Conservation (phyloP, 2,797 vertebrate genomes). For the Cyprinodon diabolis region DNA sequence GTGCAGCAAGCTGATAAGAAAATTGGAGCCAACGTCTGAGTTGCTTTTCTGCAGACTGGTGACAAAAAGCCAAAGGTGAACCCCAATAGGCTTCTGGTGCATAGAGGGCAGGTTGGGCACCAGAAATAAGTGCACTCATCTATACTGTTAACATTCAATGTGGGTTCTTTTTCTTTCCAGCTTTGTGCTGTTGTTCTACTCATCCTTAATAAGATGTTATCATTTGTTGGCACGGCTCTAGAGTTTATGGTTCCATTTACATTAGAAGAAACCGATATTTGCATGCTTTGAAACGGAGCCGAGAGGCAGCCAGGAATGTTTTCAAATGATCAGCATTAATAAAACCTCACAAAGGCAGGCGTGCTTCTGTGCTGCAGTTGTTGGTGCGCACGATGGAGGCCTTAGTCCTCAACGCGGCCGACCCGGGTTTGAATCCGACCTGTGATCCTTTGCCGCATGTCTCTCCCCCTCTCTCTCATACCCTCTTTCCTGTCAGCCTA, state of each 20-base stretch:
- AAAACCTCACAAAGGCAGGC: neutral
- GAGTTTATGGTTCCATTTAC: neutral
- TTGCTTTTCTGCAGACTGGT: conserved; percentile 29
- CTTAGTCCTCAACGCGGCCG: no score
- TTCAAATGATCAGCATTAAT: neutral
- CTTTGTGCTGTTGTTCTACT: neutral
- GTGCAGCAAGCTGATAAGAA: conserved; percentile 59
- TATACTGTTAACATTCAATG: neutral
- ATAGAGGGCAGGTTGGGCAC: neutral
- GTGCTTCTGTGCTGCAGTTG: no score
- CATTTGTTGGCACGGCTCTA: neutral
- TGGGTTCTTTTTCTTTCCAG: neutral
- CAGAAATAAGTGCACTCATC: neutral
- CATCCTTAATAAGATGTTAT: neutral
- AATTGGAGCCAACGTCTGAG: conserved; percentile 31
- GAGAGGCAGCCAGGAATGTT: neutral
- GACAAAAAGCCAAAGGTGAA: conserved; percentile 9
- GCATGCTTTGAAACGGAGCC: neutral
- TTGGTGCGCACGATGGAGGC: neutral
- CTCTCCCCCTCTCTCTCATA: no score
- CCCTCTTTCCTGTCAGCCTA: no score
- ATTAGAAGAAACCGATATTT: neutral
- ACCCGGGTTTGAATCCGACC: no score
- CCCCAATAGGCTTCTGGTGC: conserved; percentile 2
- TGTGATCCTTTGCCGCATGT: no score